phyloP scores from a whole-genome alignment of 2,888 invertebrate species.

The Hylaea fasciaria region DNA sequence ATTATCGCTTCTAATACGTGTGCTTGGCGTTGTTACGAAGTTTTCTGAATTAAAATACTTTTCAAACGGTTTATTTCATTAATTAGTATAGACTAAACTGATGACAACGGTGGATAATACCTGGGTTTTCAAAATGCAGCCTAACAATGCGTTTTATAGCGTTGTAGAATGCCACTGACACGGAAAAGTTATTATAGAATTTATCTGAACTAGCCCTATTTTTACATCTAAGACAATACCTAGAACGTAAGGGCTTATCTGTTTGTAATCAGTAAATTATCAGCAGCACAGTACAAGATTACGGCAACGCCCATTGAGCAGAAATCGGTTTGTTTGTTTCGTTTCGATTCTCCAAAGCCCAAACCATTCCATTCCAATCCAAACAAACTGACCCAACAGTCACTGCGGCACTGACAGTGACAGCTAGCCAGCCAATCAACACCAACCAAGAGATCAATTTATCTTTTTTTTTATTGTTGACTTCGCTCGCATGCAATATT shows the following conservation, averaged over 20 bases:
- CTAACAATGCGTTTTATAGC: slow-evolving; percentile 32
- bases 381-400: no score
- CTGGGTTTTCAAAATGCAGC: slow-evolving; percentile 11
- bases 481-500: no score
- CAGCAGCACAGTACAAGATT: slow-evolving; percentile 58
- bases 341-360: slow-evolving; percentile 14
- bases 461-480: no score
- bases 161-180: slow-evolving; percentile 27
- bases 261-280: slow-evolving; percentile 71
- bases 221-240: slow-evolving; percentile 65
- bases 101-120: slow-evolving; percentile 4
- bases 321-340: slow-evolving; percentile 61
- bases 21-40: background rate
- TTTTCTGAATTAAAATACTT: slow-evolving; percentile 62
- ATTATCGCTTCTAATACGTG: slow-evolving; percentile 24
- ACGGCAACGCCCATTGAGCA: slow-evolving; percentile 75
- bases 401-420: no score
- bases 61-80: slow-evolving; percentile 2
- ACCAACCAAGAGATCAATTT: no score
- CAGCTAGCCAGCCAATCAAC: no score
- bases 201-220: slow-evolving; percentile 57
- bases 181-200: slow-evolving; percentile 32
- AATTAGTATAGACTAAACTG: background rate
- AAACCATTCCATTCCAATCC: background rate
- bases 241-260: slow-evolving; percentile 64